Percentiles rank a stretch among this genome's conserved stretches.
These are phyloP conservation scores for Rhincodon typus DNA, from an alignment of 2,797 vertebrate genomes.

Conservation along the genomic window DNA sequence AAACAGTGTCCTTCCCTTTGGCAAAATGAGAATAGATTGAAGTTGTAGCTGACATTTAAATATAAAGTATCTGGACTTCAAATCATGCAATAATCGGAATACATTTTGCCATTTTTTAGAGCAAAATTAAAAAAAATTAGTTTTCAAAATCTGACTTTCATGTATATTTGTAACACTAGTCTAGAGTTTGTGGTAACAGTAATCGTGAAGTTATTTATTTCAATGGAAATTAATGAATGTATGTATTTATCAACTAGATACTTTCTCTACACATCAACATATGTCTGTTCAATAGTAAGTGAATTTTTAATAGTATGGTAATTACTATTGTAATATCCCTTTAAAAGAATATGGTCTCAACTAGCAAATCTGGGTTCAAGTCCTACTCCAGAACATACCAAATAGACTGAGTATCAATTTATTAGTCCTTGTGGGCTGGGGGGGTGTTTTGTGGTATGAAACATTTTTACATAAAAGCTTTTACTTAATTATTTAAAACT, in stretches of 20 bases:
- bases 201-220: not conserved
- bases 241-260: not conserved
- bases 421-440: no score
- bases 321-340: not conserved
- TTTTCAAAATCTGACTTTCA: not conserved
- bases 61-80: not conserved
- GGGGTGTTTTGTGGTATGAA: no score
- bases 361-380: no score
- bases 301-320: not conserved
- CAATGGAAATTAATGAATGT: not conserved
- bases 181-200: not conserved
- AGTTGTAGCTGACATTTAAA: constrained; percentile 19
- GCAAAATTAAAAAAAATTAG: constrained; percentile 8
- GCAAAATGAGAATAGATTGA: constrained; percentile 7
- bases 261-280: not conserved
- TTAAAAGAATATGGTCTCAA: no score
- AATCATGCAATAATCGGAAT: not conserved
- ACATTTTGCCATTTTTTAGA: not conserved
- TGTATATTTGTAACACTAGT: not conserved
- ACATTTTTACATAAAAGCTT: no score
- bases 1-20: not conserved
- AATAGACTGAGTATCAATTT: no score
- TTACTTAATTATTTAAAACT: no score
- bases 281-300: not conserved
- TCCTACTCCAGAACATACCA: no score